A percentile compares a stretch with the other conserved stretches of the same genome.
phyloP scores from a whole-genome alignment of 2,113 vertebrate genomes.

The Tetrax tetrax region DNA sequence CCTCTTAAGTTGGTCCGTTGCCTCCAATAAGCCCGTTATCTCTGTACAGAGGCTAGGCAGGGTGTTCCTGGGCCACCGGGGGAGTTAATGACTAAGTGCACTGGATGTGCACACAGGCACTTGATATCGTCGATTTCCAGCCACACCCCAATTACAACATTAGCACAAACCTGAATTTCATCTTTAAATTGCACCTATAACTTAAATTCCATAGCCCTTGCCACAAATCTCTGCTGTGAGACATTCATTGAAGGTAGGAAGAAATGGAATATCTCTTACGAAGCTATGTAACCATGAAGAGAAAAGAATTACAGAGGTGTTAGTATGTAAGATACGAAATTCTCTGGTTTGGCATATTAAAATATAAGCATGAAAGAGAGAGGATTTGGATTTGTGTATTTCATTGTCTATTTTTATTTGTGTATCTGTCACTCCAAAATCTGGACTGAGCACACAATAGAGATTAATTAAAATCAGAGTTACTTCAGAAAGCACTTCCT shows the following conservation, averaged over 20 bases:
- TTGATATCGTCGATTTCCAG: neutral
- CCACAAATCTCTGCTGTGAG: neutral
- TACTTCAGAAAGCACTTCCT: constrained; percentile 72
- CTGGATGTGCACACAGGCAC: neutral
- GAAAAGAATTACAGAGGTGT: constrained; percentile 37
- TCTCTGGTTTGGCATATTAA: constrained; percentile 37
- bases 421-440: constrained; percentile 70
- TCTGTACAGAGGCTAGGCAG: neutral
- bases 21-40: neutral
- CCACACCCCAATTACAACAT: neutral
- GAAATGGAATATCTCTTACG: constrained; percentile 15
- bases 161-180: neutral
- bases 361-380: constrained; percentile 29
- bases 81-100: neutral
- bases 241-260: constrained; percentile 1
- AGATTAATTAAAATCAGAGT: constrained; percentile 79
- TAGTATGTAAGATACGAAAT: constrained; percentile 45
- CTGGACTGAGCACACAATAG: constrained; percentile 60
- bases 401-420: constrained; percentile 75
- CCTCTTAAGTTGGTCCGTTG: neutral
- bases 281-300: constrained; percentile 15
- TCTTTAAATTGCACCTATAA: neutral
- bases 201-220: neutral
- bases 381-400: constrained; percentile 59
- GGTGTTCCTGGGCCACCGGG: neutral